Percentiles rank a stretch among this genome's conserved stretches.
Evolutionary conservation across 2,888 invertebrate genomes (phyloP).

Genomic region (Papilio gigon): DNA sequence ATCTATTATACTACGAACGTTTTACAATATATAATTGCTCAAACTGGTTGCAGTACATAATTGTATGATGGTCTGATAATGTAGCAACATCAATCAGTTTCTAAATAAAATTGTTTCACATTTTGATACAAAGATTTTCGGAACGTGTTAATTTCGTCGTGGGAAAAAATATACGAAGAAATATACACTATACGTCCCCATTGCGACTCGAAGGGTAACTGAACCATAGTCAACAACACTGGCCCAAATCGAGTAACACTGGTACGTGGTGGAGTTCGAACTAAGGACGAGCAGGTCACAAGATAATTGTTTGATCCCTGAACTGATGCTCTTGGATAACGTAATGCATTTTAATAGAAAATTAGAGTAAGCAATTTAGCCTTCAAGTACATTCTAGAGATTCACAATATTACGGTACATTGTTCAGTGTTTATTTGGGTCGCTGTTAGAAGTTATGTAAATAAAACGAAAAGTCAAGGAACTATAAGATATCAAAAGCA

Average conservation of each 20-base stretch:
- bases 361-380: no score
- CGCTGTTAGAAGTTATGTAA: no score
- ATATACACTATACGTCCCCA: no score
- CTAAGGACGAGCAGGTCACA: no score
- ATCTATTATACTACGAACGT: constrained; percentile 5
- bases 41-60: constrained; percentile 1
- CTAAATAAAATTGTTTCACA: constrained; percentile 2
- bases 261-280: no score
- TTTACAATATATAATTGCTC: constrained; percentile 27
- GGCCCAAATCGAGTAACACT: no score
- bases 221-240: no score
- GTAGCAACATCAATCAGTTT: constrained; percentile 7
- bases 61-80: constrained; percentile 8
- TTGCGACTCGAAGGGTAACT: no score
- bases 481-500: not conserved
- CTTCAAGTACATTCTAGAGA: not conserved
- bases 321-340: no score
- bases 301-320: no score
- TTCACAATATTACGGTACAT: not conserved
- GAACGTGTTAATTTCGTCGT: not conserved
- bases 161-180: not conserved
- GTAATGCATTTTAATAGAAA: no score
- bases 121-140: constrained; percentile 1
- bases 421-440: no score
- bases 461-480: not conserved